These are phyloP conservation scores for Amiota mariae DNA, from an alignment of 2,888 invertebrate genomes.

Conservation along the genomic window DNA sequence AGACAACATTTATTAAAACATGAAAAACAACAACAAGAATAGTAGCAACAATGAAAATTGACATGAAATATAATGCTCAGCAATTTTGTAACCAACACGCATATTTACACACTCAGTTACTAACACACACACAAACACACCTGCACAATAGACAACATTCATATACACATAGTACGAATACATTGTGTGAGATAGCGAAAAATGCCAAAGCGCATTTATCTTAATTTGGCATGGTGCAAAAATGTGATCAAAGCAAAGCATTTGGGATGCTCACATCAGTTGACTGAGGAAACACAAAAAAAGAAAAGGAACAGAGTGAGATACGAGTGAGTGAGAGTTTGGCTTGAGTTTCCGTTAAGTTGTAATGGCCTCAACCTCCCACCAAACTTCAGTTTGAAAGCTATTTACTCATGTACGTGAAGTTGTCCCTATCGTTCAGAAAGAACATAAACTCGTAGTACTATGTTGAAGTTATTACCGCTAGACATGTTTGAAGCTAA, in stretches of 20 bases:
- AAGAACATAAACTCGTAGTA: no score
- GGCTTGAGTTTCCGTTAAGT: not conserved
- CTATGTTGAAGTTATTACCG: no score
- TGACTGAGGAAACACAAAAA: not conserved
- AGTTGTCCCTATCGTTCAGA: no score
- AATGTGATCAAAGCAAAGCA: not conserved
- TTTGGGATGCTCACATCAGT: not conserved
- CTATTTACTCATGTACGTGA: slow-evolving; percentile 9
- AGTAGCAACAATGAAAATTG: slow-evolving; percentile 12
- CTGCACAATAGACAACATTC: no score
- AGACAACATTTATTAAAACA: slow-evolving; percentile 18
- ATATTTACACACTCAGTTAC: not conserved
- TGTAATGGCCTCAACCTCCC: not conserved
- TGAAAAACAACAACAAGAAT: not conserved
- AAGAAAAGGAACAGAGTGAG: not conserved
- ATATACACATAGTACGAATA: no score
- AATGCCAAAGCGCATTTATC: slow-evolving; percentile 15
- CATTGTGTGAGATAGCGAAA: not conserved
- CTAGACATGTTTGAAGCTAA: slow-evolving; percentile 20
- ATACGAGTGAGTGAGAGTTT: not conserved
- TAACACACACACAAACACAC: not conserved
- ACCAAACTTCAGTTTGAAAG: not conserved
- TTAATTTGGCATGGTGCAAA: slow-evolving; percentile 8
- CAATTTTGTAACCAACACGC: not conserved
- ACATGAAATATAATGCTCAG: slow-evolving; percentile 17